Evolutionary conservation across 2,888 invertebrate species (phyloP).

Genomic region (Eucriotettix oculatus): DNA sequence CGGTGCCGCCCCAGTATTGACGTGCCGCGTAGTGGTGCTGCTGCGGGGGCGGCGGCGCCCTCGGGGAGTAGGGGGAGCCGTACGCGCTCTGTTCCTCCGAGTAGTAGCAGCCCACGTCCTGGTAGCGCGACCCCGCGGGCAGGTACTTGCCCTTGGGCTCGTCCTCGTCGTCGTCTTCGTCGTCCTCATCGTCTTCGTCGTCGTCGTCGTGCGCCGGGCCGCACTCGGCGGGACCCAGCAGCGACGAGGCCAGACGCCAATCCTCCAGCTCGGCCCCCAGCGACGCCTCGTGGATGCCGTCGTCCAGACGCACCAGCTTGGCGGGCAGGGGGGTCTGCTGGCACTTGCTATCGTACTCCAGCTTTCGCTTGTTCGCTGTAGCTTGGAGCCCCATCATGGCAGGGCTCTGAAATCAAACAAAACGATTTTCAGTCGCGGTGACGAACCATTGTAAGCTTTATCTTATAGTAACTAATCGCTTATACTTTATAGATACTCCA

Average conservation of each 20-base stretch:
- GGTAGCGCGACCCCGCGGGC: conserved; percentile 25
- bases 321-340: conserved; percentile 6
- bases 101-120: conserved; percentile 9
- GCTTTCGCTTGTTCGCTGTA: conserved; percentile 51
- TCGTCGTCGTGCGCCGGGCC: conserved; percentile 41
- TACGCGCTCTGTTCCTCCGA: conserved; percentile 7
- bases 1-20: conserved; percentile 17
- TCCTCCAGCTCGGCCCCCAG: conserved; percentile 5
- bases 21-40: conserved; percentile 29
- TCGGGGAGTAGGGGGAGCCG: conserved; percentile 1
- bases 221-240: conserved; percentile 31
- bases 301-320: conserved; percentile 10
- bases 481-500: too few relatives aligned
- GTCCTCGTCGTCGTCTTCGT: conserved; percentile 29
- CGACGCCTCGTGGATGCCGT: conserved; percentile 4
- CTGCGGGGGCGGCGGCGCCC: conserved; percentile 8
- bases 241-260: conserved; percentile 21
- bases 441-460: too few relatives aligned
- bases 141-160: conserved; percentile 25
- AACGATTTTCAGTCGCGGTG: background rate
- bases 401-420: conserved; percentile 31
- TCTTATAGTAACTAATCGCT: too few relatives aligned
- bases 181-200: conserved; percentile 42
- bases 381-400: conserved; percentile 63
- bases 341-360: conserved; percentile 16